Evolutionary conservation across 2,113 vertebrate species (phyloP).

Genomic region (Silurus glanis): DNA sequence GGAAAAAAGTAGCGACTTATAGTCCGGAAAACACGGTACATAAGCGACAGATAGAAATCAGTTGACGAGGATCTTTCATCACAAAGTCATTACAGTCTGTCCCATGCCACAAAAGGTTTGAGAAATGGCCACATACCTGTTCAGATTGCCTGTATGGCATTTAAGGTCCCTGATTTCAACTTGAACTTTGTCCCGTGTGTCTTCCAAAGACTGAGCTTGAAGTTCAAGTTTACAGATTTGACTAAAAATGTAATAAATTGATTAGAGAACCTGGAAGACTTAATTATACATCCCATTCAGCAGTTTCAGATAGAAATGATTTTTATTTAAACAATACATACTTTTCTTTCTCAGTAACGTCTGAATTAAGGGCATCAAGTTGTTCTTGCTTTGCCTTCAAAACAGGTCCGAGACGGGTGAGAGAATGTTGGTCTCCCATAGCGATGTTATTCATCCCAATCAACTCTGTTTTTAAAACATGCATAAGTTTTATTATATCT

Average conservation of each 20-base stretch:
- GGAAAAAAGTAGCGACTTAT: too few relatives aligned
- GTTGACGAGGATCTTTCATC: neutral
- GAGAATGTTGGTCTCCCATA: conserved; percentile 36
- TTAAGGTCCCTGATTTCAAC: conserved; percentile 62
- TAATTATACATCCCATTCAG: neutral
- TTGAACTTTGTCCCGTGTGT: conserved; percentile 57
- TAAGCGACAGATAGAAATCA: too few relatives aligned
- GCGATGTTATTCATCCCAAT: conserved; percentile 59
- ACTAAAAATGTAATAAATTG: conserved; percentile 32
- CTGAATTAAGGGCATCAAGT: conserved; percentile 56
- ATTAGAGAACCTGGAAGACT: neutral
- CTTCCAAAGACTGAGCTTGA: conserved; percentile 57
- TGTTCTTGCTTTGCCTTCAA: conserved; percentile 64
- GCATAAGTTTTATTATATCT: neutral
- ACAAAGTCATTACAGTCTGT: too few relatives aligned
- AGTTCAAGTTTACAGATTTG: conserved; percentile 62
- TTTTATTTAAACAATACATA: conserved; percentile 43
- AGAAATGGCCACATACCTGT: conserved; percentile 54
- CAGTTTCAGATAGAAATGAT: neutral
- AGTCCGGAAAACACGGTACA: too few relatives aligned
- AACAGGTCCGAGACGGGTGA: conserved; percentile 45
- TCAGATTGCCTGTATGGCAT: conserved; percentile 45
- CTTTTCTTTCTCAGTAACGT: conserved; percentile 60
- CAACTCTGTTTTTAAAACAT: conserved; percentile 62
- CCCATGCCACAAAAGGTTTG: neutral